Percentiles rank a stretch among this genome's conserved stretches.
Evolutionary conservation across 2,797 vertebrate species (phyloP).

Genomic region (Otolemur crassicaudatus): DNA sequence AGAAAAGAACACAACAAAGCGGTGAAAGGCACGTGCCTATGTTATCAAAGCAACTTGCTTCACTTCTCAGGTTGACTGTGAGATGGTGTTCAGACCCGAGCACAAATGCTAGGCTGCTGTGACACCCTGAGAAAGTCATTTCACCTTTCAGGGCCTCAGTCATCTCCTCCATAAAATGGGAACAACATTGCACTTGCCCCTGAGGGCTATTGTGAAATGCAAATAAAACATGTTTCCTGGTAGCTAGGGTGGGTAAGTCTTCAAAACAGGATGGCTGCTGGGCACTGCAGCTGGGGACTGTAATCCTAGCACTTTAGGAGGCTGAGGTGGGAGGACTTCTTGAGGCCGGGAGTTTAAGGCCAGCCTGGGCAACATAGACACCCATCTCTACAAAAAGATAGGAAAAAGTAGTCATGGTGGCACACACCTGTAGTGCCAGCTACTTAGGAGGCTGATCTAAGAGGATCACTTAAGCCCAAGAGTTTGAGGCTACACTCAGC

Average conservation of each 20-base stretch:
- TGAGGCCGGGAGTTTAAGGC: neutral
- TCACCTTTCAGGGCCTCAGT: neutral
- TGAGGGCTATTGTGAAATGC: accelerated
- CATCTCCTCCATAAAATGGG: neutral
- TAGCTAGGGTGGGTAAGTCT: neutral
- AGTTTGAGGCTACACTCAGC: neutral
- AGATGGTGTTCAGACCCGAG: neutral
- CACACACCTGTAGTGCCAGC: neutral
- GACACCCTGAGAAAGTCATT: neutral
- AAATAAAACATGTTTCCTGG: accelerated
- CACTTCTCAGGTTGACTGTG: neutral
- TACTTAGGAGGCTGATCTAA: neutral
- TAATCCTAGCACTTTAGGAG: neutral
- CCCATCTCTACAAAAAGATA: neutral
- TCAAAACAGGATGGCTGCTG: accelerated
- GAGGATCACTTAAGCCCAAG: neutral
- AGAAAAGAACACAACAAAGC: accelerated
- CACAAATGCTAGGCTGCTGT: accelerated
- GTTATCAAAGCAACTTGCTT: neutral
- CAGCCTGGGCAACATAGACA: neutral
- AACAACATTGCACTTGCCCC: accelerated
- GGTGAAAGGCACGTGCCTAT: accelerated
- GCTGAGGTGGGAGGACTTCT: neutral
- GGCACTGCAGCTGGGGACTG: neutral
- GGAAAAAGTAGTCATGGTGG: neutral